Evolutionary conservation across 2,113 vertebrate genomes (phyloP).

Genomic region (Tetrax tetrax): DNA sequence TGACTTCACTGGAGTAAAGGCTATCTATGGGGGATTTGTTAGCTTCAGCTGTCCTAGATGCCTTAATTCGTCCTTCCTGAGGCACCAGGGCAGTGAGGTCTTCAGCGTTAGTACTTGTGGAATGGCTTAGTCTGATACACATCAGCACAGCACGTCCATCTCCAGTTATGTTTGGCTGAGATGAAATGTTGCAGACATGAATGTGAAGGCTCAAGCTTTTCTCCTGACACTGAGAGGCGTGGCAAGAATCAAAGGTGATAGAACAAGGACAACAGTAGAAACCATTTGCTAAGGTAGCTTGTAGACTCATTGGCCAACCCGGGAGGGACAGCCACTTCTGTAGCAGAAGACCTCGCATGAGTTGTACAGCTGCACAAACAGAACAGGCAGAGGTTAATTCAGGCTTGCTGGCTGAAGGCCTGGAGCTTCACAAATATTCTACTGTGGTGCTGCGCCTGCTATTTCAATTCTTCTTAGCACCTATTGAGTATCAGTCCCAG

Average conservation of each 20-base stretch:
- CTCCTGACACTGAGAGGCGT: no score
- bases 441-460: fast-evolving
- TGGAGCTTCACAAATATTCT: background rate
- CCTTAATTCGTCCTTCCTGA: background rate
- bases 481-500: no score
- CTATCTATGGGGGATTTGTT: fast-evolving
- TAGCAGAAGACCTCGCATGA: background rate
- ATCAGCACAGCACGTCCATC: no score
- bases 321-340: no score
- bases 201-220: background rate
- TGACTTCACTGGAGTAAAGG: background rate
- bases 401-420: background rate
- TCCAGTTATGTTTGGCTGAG: background rate
- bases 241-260: no score
- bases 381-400: no score
- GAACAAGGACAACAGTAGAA: background rate
- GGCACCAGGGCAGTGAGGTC: no score
- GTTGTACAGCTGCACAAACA: background rate
- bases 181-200: no score
- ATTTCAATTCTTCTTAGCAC: no score
- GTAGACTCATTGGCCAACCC: background rate
- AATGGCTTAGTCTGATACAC: no score
- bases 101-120: background rate
- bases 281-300: background rate
- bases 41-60: background rate